These are phyloP conservation scores for Solenodon paradoxus DNA, from an alignment of 2,113 vertebrate genomes.

Conservation along the genomic window DNA sequence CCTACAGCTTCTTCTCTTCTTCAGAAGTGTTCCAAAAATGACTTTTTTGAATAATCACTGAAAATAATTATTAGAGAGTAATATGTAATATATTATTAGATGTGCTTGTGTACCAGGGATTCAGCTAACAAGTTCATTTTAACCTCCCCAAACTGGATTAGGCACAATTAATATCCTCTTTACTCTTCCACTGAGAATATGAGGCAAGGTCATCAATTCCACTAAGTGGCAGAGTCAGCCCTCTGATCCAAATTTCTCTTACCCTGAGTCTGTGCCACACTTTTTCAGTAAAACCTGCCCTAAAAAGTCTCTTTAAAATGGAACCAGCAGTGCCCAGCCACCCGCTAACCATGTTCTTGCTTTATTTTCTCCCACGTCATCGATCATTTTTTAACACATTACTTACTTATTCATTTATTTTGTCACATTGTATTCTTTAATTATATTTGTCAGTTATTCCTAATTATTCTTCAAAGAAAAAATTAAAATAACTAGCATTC, in stretches of 20 bases:
- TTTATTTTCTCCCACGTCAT: background rate
- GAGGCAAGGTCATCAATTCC: background rate
- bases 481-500: too few relatives aligned
- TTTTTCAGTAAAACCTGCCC: background rate
- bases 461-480: too few relatives aligned
- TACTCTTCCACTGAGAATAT: background rate
- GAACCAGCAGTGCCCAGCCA: background rate
- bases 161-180: background rate
- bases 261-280: background rate
- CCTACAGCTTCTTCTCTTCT: background rate
- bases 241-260: background rate
- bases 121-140: background rate
- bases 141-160: background rate
- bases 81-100: background rate
- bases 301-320: background rate
- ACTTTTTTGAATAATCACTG: background rate
- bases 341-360: background rate
- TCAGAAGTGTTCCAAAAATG: background rate
- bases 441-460: background rate
- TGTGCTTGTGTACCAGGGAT: background rate
- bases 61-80: background rate
- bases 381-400: background rate
- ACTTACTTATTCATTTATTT: background rate
- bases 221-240: background rate
- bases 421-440: too few relatives aligned